Base-by-base conservation (phyloP, 1,140 invertebrate genomes). In the Helicorthomorpha holstii region DNA sequence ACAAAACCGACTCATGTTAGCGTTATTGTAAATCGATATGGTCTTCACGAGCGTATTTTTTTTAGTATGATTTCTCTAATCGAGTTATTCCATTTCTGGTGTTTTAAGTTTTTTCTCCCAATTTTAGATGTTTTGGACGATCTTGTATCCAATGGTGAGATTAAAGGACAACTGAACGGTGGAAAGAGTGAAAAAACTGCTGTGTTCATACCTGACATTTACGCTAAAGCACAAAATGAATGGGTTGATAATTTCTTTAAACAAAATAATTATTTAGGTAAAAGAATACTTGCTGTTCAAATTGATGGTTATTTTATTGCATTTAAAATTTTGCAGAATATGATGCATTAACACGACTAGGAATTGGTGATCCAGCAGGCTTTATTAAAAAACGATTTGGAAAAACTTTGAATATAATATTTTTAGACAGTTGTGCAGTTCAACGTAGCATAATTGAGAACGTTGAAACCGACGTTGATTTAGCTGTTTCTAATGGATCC, bases 231-330 rank as follows among this genome's bases (percentile, higher is more conserved):
- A 58, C 82, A 91, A 67, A 79, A 73, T 62, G 83, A 95, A 60
- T 97, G 89, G 87, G 82, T 94, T 1, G 78, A 83, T 56, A 83
- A 78, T 57, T 96, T 94, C 69, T 94, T 83, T 61, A 86, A 81
- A 64, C 89, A 94, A 66, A 96, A 96, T 72, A 83, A 85, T 56
- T 97, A 96, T 66, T 69, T 97, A 51, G 81, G 80, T 81, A 63
- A 57, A 60, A 60, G n/a, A n/a, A n/a, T n/a, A n/a, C n/a, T n/a
- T n/a, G 29, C 29, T 34, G 7, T 16, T 34, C 7, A 34, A 34
- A 7, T 34, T 34, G 29, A 7, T 34, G 16, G 29, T 7, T 7
- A 16, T 34, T 34, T 16, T 7, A 7, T 34, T 34, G 29, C 16
- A 34, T 34, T 34, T 46, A 22, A 58, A 14, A 51, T 48, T 64